Evolutionary conservation across 35 echinoderm and acorn worm genomes (phyloP).

Genomic region (Lytechinus variegatus): DNA sequence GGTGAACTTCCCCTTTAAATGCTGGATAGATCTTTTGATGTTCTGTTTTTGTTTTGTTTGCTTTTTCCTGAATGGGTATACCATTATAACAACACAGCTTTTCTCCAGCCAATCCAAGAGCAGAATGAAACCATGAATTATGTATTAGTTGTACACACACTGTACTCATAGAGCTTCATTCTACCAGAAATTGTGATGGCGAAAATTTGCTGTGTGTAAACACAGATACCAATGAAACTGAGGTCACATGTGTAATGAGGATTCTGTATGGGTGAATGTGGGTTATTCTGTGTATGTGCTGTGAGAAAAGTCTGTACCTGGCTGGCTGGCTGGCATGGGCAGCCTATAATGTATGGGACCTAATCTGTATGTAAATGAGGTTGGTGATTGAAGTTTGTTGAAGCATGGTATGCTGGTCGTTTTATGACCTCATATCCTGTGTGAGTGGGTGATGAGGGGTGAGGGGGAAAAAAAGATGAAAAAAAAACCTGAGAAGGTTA

Average conservation of each 20-base stretch:
- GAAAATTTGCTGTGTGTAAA: constrained; percentile 23
- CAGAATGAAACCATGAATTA: constrained; percentile 1
- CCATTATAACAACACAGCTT: neutral
- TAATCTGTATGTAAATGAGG: constrained; percentile 55
- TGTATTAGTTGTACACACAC: constrained; percentile 5
- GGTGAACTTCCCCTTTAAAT: no score
- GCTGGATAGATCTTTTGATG: no score
- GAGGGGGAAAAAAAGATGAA: constrained; percentile 19
- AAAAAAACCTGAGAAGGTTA: constrained; percentile 2
- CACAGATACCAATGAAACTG: constrained; percentile 44
- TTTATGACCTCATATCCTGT: constrained; percentile 41
- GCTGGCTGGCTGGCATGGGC: neutral
- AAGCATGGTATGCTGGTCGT: constrained; percentile 27
- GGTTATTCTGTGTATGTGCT: neutral
- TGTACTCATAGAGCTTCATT: neutral
- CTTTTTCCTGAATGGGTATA: neutral
- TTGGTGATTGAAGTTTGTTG: constrained; percentile 42
- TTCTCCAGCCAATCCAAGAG: neutral
- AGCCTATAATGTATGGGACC: constrained; percentile 37
- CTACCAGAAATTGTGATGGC: neutral
- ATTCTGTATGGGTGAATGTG: constrained; percentile 24
- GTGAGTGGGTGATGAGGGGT: constrained; percentile 32
- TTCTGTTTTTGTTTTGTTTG: neutral
- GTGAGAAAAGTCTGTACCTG: neutral
- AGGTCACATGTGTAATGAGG: neutral